These are phyloP conservation scores for Odontomachus brunneus DNA, from an alignment of 1,140 invertebrate genomes.

Conservation along the genomic window DNA sequence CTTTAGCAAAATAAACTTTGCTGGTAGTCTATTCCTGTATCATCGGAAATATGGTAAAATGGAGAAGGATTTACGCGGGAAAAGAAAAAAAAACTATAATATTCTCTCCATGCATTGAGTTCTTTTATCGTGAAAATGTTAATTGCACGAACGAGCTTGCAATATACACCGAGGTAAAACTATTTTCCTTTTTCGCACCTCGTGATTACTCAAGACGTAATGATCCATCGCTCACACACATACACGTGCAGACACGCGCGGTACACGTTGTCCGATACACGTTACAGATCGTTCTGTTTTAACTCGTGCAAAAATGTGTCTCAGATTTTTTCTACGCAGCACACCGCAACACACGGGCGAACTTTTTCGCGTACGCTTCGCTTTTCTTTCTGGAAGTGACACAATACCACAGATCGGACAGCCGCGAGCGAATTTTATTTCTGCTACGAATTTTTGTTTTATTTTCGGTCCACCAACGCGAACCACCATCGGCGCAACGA, in stretches of 20 bases:
- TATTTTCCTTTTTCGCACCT: neutral
- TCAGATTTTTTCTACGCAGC: conserved; percentile 1
- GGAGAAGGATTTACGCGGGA: no score
- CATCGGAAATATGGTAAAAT: no score
- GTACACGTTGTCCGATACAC: neutral
- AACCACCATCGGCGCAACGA: conserved; percentile 4
- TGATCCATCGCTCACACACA: neutral
- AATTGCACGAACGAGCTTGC: neutral
- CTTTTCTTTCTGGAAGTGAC: conserved; percentile 33
- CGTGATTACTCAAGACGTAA: no score
- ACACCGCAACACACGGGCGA: neutral
- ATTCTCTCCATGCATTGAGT: neutral
- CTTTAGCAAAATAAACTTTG: no score
- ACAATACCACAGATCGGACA: conserved; percentile 25
- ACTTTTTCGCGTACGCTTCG: conserved; percentile 27
- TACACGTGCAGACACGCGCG: no score
- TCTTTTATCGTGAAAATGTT: no score
- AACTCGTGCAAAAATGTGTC: conserved; percentile 29
- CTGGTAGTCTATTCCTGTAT: no score
- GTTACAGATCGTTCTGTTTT: neutral
- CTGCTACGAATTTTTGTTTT: conserved; percentile 44
- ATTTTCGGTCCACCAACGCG: conserved; percentile 25
- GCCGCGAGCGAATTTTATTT: conserved; percentile 55
- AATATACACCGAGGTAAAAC: neutral
- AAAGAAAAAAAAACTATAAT: no score